Base-by-base conservation (phyloP, 2,113 vertebrate species). In the Lanius ludovicianus region DNA sequence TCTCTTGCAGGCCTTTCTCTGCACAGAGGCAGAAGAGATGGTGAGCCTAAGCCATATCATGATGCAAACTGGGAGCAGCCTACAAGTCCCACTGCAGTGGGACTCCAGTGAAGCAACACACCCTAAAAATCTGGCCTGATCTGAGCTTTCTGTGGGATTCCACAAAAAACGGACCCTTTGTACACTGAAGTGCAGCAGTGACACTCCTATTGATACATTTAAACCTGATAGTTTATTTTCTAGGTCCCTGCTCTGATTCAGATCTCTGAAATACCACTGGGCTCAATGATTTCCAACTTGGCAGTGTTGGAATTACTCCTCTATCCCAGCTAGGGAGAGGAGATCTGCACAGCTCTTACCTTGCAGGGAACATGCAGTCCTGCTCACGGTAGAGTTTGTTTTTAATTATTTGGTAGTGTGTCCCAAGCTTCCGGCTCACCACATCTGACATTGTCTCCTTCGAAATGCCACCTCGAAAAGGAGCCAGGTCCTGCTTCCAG, bases 341-440 rank as follows among this genome's bases (percentile, higher is more conserved):
- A 74, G n/a, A 87, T 28, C 55, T 42, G 73, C 27, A 33, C 17
- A 71, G 62, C 71, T 88, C 98, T 95, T 92, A 99, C 99, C 99
- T 99, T 44, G 99, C 99, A 60, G 99, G 99, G 89, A 99, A 99
- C 99, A 99, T 99, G 87, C 99, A 99, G 95, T 98, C 99, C 59
- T 97, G 97, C 95, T 99, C 99, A 70, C 99, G 98, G 97, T 99
- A 99, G 71, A 99, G 67, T 89, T 98, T 99, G 73, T 99, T 98
- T 50, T 97, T 98, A 81, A 99, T 98, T 84, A 99, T 97, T 97
- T 99, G 99, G 97, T 99, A 99, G 95, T 99, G 99, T 4, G 99
- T 99, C 33, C 99, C 99, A 0, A 99, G 97, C 53, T 98, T 99
- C 67, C 98, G 98, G 39, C 97, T 98, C 55, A 99, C 91, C 3